These are phyloP conservation scores for Rhogogaster chlorosoma DNA, from an alignment of 2,888 invertebrate species.

Conservation along the genomic window DNA sequence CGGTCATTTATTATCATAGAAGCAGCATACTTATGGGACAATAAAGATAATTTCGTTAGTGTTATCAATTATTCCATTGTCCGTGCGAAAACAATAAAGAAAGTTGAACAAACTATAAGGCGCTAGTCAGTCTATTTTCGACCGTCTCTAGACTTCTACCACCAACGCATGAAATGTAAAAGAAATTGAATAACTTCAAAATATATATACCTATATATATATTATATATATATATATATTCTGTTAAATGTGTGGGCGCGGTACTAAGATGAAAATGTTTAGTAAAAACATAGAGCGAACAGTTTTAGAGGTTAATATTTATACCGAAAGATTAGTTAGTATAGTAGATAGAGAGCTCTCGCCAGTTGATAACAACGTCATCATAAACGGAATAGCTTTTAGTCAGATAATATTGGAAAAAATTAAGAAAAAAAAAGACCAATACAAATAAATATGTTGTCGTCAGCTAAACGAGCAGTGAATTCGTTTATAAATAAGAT, in stretches of 20 bases:
- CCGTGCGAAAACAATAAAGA: not conserved
- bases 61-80: not conserved
- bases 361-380: not conserved
- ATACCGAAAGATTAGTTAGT: not conserved
- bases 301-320: not conserved
- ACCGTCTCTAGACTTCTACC: not conserved
- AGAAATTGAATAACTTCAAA: not conserved
- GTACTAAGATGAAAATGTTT: not conserved
- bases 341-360: not conserved
- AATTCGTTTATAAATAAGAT: not conserved
- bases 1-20: slow-evolving; percentile 1
- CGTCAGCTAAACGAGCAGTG: slow-evolving; percentile 16
- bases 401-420: not conserved
- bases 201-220: not conserved
- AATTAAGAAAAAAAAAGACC: not conserved
- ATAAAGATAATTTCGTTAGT: not conserved
- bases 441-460: slow-evolving; percentile 16
- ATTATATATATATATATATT: not conserved
- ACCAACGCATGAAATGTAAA: not conserved
- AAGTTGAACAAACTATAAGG: not conserved
- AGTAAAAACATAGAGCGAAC: not conserved
- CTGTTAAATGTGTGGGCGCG: not conserved
- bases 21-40: slow-evolving; percentile 47
- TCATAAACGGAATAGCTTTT: not conserved
- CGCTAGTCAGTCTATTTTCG: not conserved